phyloP scores from a whole-genome alignment of 2,888 invertebrate genomes.

The Leptothorax acervorum region DNA sequence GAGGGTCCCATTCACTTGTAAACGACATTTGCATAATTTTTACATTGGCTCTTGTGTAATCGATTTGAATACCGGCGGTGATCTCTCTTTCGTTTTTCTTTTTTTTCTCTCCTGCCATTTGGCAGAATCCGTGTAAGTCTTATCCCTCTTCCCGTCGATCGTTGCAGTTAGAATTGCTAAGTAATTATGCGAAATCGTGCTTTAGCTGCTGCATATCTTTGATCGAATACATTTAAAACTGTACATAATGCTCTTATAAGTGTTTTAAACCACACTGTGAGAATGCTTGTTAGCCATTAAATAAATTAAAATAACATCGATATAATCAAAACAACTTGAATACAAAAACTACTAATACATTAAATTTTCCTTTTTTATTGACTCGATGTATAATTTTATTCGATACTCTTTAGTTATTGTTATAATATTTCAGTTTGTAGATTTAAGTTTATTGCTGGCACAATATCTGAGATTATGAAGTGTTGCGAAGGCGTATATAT shows the following conservation, averaged over 20 bases:
- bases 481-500: too few relatives aligned
- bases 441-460: too few relatives aligned
- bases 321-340: neutral
- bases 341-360: too few relatives aligned
- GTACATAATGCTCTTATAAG: neutral
- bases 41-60: conserved; percentile 81
- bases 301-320: neutral
- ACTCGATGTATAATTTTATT: too few relatives aligned
- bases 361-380: too few relatives aligned
- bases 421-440: too few relatives aligned
- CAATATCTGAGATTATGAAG: too few relatives aligned
- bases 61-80: conserved; percentile 78
- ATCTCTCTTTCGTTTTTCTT: conserved; percentile 57
- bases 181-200: conserved; percentile 47
- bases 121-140: conserved; percentile 48
- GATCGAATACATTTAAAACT: conserved; percentile 1
- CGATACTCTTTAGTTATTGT: too few relatives aligned
- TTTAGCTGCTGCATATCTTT: conserved; percentile 25
- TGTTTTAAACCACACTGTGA: neutral
- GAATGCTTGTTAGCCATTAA: neutral
- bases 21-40: conserved; percentile 85
- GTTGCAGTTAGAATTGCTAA: conserved; percentile 71
- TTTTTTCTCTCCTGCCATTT: conserved; percentile 59
- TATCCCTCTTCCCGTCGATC: conserved; percentile 65
- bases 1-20: conserved; percentile 82